Base-by-base conservation (phyloP, 2,888 invertebrate species). In the Psylliodes chrysocephalus region DNA sequence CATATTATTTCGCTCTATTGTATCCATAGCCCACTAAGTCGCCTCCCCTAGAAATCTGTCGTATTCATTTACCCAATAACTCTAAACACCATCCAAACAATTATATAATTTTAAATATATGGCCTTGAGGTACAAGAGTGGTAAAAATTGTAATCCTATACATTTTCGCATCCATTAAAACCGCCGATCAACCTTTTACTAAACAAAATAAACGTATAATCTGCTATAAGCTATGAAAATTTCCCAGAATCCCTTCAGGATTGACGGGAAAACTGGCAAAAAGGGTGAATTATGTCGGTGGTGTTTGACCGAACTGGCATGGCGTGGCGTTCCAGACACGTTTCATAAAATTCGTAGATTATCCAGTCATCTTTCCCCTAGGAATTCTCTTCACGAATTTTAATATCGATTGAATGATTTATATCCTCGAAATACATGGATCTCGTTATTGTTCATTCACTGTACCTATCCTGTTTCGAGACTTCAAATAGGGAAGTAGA, bases 211-310 rank as follows among this genome's bases (percentile, higher is more conserved):
- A 33, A 33, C 4, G 5, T 10, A 5, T 6, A 33, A 33, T 33
- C 33, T 33, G 2, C 62, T 59, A 65, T 75, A 75, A 77, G 74
- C 77, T 72, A 73, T 61, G 75, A 75, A 77, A 76, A 77, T 76
- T 77, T 75, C 74, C 60, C 65, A 69, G 70, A 74, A 75, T 75
- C 76, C 74, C 63, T 63, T 62, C 65, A 68, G 68, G 71, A 71
- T 73, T 72, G 74, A 73, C 72, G 69, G n/a, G n/a, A n/a, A n/a
- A n/a, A n/a, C n/a, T n/a, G n/a, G 70, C 8, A 28, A 33, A 55
- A 7, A 25, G 53, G 62, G 71, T 71, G 73, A 72, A 64, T 64
- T 62, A 62, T 64, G 70, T 72, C 71, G 69, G 67, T 57, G 63
- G 68, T 68, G 40, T 22, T 33, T 18, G 44, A 22, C 44, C 19